A percentile compares a stretch with the other conserved stretches of the same genome.
phyloP scores from a whole-genome alignment of 2,888 invertebrate species.

The Bursaphelenchus okinawaensis region DNA sequence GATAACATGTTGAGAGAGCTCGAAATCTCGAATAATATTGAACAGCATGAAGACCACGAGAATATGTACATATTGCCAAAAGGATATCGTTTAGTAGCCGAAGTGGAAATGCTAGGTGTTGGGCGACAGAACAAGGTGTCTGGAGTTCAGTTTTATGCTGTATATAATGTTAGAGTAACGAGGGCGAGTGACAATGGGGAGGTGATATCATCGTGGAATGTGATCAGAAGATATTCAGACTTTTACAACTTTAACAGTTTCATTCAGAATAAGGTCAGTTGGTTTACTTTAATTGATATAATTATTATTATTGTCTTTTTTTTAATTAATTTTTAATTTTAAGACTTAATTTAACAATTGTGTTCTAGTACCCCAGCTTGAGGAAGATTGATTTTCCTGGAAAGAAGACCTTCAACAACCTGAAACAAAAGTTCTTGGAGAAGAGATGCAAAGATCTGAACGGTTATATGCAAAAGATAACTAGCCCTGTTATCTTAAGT shows the following conservation, averaged over 20 bases:
- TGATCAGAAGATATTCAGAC: conserved; percentile 85
- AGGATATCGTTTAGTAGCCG: background rate
- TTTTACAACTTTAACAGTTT: conserved; percentile 81
- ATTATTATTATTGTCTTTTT: too few relatives aligned
- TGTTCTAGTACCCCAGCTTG: conserved; percentile 71
- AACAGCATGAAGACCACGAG: background rate
- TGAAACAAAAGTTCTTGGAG: conserved; percentile 73
- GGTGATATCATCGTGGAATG: conserved; percentile 69
- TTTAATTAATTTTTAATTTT: too few relatives aligned
- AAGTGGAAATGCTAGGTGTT: conserved; percentile 45
- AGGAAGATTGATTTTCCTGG: conserved; percentile 76
- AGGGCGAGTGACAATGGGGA: conserved; percentile 5
- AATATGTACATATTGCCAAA: background rate
- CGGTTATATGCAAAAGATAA: conserved; percentile 67
- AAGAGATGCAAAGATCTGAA: conserved; percentile 73
- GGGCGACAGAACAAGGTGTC: conserved; percentile 43
- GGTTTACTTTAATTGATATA: background rate
- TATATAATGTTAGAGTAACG: conserved; percentile 52
- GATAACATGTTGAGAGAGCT: background rate
- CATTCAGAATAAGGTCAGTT: conserved; percentile 65
- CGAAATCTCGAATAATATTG: background rate
- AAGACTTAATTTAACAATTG: conserved; percentile 13
- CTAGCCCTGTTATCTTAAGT: conserved; percentile 60
- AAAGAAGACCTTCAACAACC: conserved; percentile 88
- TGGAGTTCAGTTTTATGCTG: conserved; percentile 52